phyloP scores from a whole-genome alignment of 1,140 invertebrate species.

The Drosophila persimilis region DNA sequence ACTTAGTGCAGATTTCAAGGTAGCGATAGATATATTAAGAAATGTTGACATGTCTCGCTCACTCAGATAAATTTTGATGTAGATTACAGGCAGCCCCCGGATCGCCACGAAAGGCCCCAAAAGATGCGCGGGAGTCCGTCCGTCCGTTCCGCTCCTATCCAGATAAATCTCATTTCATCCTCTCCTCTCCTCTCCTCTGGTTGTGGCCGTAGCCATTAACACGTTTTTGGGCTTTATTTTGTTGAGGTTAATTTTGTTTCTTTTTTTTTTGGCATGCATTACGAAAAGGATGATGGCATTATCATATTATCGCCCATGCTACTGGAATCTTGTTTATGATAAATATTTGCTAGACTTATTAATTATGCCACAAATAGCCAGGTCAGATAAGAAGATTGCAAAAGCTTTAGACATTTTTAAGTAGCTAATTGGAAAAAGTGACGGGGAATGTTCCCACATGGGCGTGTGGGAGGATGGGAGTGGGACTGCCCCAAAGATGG shows the following conservation, averaged over 20 bases:
- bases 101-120: background rate
- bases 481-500: too few species aligned
- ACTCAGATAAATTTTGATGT: conserved; percentile 81
- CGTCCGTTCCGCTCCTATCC: conserved; percentile 19
- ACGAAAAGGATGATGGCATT: conserved; percentile 64
- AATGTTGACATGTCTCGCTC: conserved; percentile 80
- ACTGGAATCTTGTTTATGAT: conserved; percentile 73
- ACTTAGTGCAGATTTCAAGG: conserved; percentile 79
- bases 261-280: conserved; percentile 46
- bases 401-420: conserved; percentile 47
- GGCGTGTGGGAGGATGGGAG: too few species aligned
- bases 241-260: conserved; percentile 7
- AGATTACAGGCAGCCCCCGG: conserved; percentile 57
- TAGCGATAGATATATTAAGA: conserved; percentile 81
- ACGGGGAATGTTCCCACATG: too few species aligned
- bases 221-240: conserved; percentile 51
- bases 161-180: conserved; percentile 37
- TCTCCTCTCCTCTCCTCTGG: background rate
- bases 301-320: conserved; percentile 68
- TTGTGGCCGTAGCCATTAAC: conserved; percentile 37
- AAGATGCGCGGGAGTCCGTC: background rate
- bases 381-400: conserved; percentile 28
- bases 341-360: conserved; percentile 78
- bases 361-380: conserved; percentile 78
- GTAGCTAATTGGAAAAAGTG: conserved; percentile 45